Base-by-base conservation (phyloP, 23 tunicate species). In the Phallusia fumigata region DNA sequence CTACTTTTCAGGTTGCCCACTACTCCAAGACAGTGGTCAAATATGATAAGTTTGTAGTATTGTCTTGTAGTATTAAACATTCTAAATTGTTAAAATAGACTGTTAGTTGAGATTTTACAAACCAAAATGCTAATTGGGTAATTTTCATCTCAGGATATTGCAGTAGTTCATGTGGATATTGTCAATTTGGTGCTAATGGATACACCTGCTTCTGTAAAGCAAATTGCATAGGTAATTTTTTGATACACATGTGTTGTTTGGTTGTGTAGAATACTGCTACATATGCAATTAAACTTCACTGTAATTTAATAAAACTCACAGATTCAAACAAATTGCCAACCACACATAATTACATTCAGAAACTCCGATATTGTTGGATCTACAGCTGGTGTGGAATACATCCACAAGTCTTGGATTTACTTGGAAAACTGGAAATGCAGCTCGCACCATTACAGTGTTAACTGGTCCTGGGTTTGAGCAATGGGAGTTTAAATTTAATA, bases 361-460 rank as follows among this genome's bases (percentile, higher is more conserved):
- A 40, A 40, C 47, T 40, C 47, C 47, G 10, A 10, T 40, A 10
- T 40, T 40, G 47, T 24, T 58, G 28, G 69, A 58, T 13, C 28
- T 58, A 3, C 11, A 24, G 28, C 28, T 58, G 11, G 28, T 58
- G 3, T 58, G 69, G 69, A 24, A 58, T 6, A 58, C 69, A 6
- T 58, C 69, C 69, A 58, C 69, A 21, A 58, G 69, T 58, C 69
- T 58, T 24, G 69, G 28, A 3, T 58, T 58, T 58, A 58, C 69
- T 6, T 58, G 69, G 69, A 58, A 16, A 58, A 58, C 28, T 58
- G 69, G 69, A 58, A 58, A 58, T 24, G 69, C 69, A 24, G 1
- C 13, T 24, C 26, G 69, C 26, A 58, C 8, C 16, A 58, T 58
- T 58, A 16, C 11, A 58, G 13, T 6, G 13, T 24, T 58, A 22